These are phyloP conservation scores for Empis livida DNA, from an alignment of 2,888 invertebrate genomes.

Conservation along the genomic window DNA sequence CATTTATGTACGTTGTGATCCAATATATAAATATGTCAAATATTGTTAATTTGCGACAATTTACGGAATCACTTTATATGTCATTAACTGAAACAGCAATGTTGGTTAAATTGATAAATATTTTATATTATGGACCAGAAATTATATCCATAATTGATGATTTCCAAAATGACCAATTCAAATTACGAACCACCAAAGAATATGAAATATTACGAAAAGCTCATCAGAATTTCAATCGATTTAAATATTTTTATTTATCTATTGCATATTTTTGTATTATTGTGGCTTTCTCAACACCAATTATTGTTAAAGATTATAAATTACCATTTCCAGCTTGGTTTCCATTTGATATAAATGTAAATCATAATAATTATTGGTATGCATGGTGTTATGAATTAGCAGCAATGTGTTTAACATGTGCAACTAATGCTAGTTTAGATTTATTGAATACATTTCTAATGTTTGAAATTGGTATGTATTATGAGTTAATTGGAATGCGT, in stretches of 20 bases:
- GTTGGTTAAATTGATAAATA: constrained; percentile 22
- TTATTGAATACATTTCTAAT: constrained; percentile 22
- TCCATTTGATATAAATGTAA: constrained; percentile 23
- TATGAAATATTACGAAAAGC: constrained; percentile 9
- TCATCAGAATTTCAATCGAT: constrained; percentile 14
- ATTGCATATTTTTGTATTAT: constrained; percentile 4
- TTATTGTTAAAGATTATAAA: constrained; percentile 14
- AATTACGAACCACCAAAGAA: constrained; percentile 12
- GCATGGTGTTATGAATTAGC: constrained; percentile 21
- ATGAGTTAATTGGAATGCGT: constrained; percentile 19
- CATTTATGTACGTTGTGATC: too few species aligned
- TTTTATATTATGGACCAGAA: constrained; percentile 14
- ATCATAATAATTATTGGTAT: constrained; percentile 14
- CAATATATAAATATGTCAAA: too few species aligned
- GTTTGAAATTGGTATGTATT: constrained; percentile 21
- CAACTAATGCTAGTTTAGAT: constrained; percentile 20
- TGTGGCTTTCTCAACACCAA: constrained; percentile 7
- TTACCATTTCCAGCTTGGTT: constrained; percentile 24
- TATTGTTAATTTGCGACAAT: constrained; percentile 7
- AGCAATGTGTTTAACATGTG: constrained; percentile 17
- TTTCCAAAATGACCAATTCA: not conserved
- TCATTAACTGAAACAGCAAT: constrained; percentile 20
- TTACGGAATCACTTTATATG: constrained; percentile 22
- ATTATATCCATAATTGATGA: constrained; percentile 15
- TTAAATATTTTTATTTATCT: constrained; percentile 14